Conservation (phyloP, 30 jellyfish, hydroid and myxozoan genomes). For the Haliclystus octoradiatus region DNA sequence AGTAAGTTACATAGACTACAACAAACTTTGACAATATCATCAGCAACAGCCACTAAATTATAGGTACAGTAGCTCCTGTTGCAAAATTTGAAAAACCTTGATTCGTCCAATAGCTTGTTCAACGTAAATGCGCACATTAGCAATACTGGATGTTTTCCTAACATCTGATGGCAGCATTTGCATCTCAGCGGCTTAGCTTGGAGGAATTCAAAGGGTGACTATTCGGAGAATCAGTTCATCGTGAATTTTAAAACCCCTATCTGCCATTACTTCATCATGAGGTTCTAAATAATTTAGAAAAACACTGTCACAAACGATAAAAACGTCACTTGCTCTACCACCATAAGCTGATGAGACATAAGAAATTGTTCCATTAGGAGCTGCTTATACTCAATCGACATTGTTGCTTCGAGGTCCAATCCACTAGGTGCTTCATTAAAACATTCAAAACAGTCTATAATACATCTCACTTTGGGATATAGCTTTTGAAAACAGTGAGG, state of each 20-base stretch:
- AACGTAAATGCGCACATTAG: constrained; percentile 39
- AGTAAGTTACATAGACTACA: constrained; percentile 1
- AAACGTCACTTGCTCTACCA: constrained; percentile 33
- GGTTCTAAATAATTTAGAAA: constrained; percentile 14
- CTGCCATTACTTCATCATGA: constrained; percentile 43
- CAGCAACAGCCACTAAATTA: constrained; percentile 5
- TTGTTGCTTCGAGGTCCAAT: constrained; percentile 12
- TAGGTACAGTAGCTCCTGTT: constrained; percentile 8
- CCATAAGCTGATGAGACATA: constrained; percentile 24
- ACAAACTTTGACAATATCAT: constrained; percentile 14
- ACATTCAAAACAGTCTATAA: constrained; percentile 29
- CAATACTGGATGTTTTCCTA: constrained; percentile 17
- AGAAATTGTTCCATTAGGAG: constrained; percentile 34
- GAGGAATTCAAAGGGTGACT: constrained; percentile 38
- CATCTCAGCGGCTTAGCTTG: background rate
- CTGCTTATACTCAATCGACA: constrained; percentile 28
- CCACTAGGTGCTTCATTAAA: constrained; percentile 30
- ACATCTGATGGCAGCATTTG: constrained; percentile 28
- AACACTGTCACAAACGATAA: constrained; percentile 22
- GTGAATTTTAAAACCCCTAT: constrained; percentile 33
- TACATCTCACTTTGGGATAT: constrained; percentile 36
- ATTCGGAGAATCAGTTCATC: constrained; percentile 20
- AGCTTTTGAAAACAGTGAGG: constrained; percentile 41
- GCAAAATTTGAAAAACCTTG: constrained; percentile 6
- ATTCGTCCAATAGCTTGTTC: constrained; percentile 30